Conservation (phyloP, 37 sponge, comb jelly and placozoan genomes). For the Lycopodina hypogea region DNA sequence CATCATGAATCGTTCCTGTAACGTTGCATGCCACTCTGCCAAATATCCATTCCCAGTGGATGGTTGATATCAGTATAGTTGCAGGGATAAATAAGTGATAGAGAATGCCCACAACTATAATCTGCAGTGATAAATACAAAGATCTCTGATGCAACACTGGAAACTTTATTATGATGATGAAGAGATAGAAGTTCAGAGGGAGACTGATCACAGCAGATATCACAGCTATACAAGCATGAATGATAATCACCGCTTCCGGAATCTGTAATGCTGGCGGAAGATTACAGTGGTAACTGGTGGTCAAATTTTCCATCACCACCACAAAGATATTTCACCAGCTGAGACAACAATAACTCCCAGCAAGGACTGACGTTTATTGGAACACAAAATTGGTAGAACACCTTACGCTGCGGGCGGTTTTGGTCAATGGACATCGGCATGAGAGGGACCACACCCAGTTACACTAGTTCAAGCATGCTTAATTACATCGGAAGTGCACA, state of each 20-base stretch:
- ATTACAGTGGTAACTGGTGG: not conserved
- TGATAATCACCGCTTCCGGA: not conserved
- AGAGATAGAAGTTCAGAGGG: not conserved
- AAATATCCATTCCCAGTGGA: not conserved
- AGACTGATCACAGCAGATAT: too few species aligned
- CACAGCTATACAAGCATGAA: constrained; percentile 3
- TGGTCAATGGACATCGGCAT: too few species aligned
- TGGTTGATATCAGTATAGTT: not conserved
- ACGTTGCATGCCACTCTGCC: not conserved
- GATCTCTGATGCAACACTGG: not conserved
- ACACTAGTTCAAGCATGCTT: too few species aligned
- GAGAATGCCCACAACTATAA: not conserved
- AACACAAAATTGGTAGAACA: too few species aligned
- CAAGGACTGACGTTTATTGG: too few species aligned
- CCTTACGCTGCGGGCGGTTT: too few species aligned
- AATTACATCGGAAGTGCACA: too few species aligned
- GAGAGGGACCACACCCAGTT: too few species aligned
- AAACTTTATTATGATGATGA: constrained; percentile 2
- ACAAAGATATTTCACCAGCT: too few species aligned
- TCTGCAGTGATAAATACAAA: constrained; percentile 11
- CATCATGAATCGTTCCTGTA: constrained; percentile 5
- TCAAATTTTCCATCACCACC: not conserved
- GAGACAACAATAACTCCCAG: too few species aligned
- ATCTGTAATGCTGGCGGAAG: not conserved
- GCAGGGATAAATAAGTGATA: not conserved